These are phyloP conservation scores for Irena cyanogastra DNA, from an alignment of 2,113 vertebrate species.

Conservation along the genomic window DNA sequence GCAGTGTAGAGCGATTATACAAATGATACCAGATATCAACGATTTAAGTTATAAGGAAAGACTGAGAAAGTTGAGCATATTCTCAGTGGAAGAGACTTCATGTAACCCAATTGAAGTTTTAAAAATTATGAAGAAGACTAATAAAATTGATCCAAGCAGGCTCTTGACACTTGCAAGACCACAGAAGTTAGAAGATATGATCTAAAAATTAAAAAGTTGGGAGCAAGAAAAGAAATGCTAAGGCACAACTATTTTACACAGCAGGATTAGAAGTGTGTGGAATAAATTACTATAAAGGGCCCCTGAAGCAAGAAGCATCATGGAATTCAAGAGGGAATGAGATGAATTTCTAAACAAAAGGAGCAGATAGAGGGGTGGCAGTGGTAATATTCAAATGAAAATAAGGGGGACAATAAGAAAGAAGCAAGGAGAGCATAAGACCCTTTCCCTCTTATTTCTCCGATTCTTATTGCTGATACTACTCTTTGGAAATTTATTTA, in stretches of 20 bases:
- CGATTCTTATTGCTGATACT: not conserved
- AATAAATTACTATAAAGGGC: conserved; percentile 75
- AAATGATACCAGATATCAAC: conserved; percentile 58
- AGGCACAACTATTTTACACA: conserved; percentile 66
- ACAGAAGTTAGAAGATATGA: conserved; percentile 64
- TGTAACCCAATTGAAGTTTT: conserved; percentile 64
- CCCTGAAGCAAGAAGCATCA: conserved; percentile 72
- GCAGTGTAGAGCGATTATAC: conserved; percentile 56
- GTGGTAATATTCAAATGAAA: conserved; percentile 57
- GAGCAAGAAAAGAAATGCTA: conserved; percentile 36
- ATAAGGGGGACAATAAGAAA: conserved; percentile 33
- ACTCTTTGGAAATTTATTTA: conserved; percentile 21
- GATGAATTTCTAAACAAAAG: conserved; percentile 74
- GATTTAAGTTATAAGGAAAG: conserved; percentile 61
- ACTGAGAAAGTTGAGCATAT: conserved; percentile 55
- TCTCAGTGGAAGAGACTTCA: conserved; percentile 63
- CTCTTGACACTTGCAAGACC: conserved; percentile 63
- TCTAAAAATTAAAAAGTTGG: conserved; percentile 73
- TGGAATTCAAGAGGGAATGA: conserved; percentile 68
- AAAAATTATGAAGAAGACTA: conserved; percentile 61
- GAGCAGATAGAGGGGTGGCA: conserved; percentile 7
- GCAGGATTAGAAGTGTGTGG: conserved; percentile 66
- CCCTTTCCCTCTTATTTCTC: not conserved
- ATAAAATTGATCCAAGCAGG: conserved; percentile 72
- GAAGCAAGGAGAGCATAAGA: not conserved